These are phyloP conservation scores for Coreius guichenoti DNA, from an alignment of 2,797 vertebrate species.

Conservation along the genomic window DNA sequence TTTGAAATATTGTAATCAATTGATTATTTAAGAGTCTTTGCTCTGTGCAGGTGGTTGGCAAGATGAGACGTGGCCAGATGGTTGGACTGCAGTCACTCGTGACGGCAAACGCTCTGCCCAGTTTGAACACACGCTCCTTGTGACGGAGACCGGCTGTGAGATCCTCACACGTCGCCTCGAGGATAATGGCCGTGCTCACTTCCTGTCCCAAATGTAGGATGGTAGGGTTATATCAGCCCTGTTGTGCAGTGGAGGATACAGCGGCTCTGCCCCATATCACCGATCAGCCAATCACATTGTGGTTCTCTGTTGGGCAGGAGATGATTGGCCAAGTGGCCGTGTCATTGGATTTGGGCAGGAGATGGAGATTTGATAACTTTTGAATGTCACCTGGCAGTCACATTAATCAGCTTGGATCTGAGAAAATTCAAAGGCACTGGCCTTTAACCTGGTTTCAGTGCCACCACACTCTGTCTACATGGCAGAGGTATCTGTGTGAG, in stretches of 20 bases:
- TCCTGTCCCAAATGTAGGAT: conserved; percentile 87
- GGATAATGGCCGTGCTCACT: conserved; percentile 88
- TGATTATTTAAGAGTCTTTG: not conserved
- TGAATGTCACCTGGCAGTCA: conserved; percentile 59
- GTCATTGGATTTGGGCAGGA: conserved; percentile 51
- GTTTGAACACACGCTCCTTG: conserved; percentile 97
- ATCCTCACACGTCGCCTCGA: conserved; percentile 92
- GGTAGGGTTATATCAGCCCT: conserved; percentile 38
- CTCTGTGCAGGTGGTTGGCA: conserved; percentile 91
- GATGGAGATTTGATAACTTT: conserved; percentile 57
- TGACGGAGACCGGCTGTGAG: conserved; percentile 96
- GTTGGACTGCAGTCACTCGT: conserved; percentile 96
- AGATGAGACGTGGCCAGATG: conserved; percentile 98
- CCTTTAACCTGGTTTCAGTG: conserved; percentile 54
- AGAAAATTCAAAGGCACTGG: conserved; percentile 53
- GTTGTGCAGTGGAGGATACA: conserved; percentile 49
- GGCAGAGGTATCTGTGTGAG: conserved; percentile 30
- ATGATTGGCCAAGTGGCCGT: conserved; percentile 50
- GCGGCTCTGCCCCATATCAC: conserved; percentile 48
- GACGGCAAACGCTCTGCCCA: conserved; percentile 98
- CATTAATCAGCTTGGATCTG: conserved; percentile 58
- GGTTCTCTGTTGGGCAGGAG: conserved; percentile 59
- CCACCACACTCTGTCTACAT: conserved; percentile 28
- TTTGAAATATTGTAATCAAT: not conserved
- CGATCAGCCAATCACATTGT: conserved; percentile 57